Conservation (phyloP, 2,888 invertebrate genomes). For the Euplagia quadripunctaria region DNA sequence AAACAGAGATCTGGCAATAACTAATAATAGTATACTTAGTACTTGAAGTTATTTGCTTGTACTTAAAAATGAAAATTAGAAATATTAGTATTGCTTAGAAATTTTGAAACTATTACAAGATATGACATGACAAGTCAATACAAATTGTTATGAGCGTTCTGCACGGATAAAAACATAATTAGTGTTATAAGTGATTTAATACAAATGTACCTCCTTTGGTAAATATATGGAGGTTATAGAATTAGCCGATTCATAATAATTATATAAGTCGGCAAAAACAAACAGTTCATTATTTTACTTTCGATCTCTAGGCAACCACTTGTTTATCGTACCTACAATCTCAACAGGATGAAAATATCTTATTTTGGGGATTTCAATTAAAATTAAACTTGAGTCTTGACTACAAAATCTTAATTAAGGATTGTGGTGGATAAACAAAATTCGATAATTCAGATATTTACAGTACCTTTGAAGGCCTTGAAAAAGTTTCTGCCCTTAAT, state of each 20-base stretch:
- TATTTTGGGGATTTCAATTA: background rate
- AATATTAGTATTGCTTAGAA: no score
- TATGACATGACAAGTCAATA: no score
- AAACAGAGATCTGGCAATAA: constrained; percentile 19
- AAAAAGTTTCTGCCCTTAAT: background rate
- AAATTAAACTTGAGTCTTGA: background rate
- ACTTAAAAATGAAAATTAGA: background rate
- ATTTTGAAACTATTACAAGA: no score
- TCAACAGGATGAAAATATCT: background rate
- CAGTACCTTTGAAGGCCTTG: background rate
- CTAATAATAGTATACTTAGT: constrained; percentile 7
- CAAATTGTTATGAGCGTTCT: background rate
- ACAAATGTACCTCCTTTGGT: background rate
- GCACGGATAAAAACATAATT: background rate
- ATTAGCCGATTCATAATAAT: background rate
- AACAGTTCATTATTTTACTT: background rate
- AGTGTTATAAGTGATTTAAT: background rate
- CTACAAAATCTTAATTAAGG: background rate
- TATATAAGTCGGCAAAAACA: background rate
- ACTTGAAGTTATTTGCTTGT: constrained; percentile 4
- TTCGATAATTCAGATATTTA: background rate
- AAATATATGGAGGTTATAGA: background rate
- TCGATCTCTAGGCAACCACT: background rate
- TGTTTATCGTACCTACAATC: background rate
- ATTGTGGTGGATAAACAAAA: background rate